Conservation (phyloP, 2,113 vertebrate species). For the Takifugu flavidus region DNA sequence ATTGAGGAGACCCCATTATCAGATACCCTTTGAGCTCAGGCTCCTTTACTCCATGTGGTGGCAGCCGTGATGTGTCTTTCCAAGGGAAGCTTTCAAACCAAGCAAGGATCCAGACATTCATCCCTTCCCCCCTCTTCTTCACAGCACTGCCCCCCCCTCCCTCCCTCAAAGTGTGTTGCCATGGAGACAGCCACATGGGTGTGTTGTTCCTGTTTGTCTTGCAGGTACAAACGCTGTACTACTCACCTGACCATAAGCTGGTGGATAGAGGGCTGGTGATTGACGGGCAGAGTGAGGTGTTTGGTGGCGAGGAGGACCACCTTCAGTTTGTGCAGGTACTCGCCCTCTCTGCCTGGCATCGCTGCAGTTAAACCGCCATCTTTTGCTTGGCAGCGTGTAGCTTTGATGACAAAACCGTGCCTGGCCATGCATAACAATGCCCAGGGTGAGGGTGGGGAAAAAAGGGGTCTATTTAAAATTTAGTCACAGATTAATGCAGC, state of each 20-base stretch:
- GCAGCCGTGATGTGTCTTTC: slow-evolving; percentile 33
- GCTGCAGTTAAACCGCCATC: slow-evolving; percentile 9
- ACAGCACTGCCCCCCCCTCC: slow-evolving; percentile 15
- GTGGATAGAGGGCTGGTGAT: slow-evolving; percentile 94
- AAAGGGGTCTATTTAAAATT: slow-evolving; percentile 16
- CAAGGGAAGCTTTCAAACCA: slow-evolving; percentile 36
- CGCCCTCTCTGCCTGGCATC: slow-evolving; percentile 62
- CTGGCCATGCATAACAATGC: slow-evolving; percentile 23
- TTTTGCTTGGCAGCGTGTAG: slow-evolving; percentile 35
- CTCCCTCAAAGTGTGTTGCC: slow-evolving; percentile 74
- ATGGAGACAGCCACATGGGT: slow-evolving; percentile 96
- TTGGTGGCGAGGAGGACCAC: slow-evolving; percentile 98
- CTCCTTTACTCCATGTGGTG: slow-evolving; percentile 23
- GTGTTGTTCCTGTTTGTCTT: slow-evolving; percentile 95
- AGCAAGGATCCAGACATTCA: slow-evolving; percentile 40
- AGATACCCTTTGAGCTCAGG: slow-evolving; percentile 28
- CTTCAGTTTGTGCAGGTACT: slow-evolving; percentile 99
- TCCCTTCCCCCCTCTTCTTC: slow-evolving; percentile 10
- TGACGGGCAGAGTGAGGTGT: slow-evolving; percentile 97
- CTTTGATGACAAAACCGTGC: slow-evolving; percentile 12
- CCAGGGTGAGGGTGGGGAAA: slow-evolving; percentile 13
- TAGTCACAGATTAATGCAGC: background rate
- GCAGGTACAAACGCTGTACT: slow-evolving; percentile 99
- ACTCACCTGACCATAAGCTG: slow-evolving; percentile 99
- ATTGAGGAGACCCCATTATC: slow-evolving; percentile 18